These are phyloP conservation scores for Leucophenga varia DNA, from an alignment of 1,140 invertebrate species.

Conservation along the genomic window DNA sequence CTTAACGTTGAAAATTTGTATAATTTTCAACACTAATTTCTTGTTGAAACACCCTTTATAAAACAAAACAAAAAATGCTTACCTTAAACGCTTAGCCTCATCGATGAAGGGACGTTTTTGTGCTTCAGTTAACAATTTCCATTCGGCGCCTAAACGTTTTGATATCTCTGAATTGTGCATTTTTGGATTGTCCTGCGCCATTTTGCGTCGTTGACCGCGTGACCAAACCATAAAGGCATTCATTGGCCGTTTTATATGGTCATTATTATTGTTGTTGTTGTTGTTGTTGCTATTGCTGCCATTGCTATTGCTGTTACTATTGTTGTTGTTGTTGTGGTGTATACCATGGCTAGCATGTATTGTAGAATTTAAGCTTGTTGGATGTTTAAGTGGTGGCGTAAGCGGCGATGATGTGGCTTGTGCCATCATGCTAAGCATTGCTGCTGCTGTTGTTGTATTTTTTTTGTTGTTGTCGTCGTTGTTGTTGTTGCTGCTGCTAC, in stretches of 20 bases:
- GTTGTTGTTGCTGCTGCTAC: constrained; percentile 28
- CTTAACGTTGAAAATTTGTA: too few species aligned
- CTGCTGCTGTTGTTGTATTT: constrained; percentile 24
- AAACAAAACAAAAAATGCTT: constrained; percentile 63
- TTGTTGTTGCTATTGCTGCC: constrained; percentile 16
- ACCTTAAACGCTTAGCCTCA: constrained; percentile 91
- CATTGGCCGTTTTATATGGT: constrained; percentile 89
- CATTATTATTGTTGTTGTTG: constrained; percentile 53
- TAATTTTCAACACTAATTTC: too few species aligned
- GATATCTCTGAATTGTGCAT: constrained; percentile 97
- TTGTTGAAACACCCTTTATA: too few species aligned
- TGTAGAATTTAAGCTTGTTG: too few species aligned
- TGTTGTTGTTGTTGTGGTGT: constrained; percentile 25
- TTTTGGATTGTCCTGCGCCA: constrained; percentile 97
- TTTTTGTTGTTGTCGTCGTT: constrained; percentile 18
- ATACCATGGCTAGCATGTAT: too few species aligned
- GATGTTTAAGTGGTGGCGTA: too few species aligned
- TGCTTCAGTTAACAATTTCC: constrained; percentile 85
- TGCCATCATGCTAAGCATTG: too few species aligned
- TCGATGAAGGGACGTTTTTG: constrained; percentile 96
- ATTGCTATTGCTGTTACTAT: constrained; percentile 21
- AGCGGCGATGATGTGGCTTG: too few species aligned
- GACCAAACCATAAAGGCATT: constrained; percentile 96
- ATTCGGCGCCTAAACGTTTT: constrained; percentile 84
- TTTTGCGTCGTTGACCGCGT: constrained; percentile 84